A percentile compares a stretch with the other conserved stretches of the same genome.
These are phyloP conservation scores for Raja brachyura DNA, from an alignment of 2,113 vertebrate species.

Conservation along the genomic window DNA sequence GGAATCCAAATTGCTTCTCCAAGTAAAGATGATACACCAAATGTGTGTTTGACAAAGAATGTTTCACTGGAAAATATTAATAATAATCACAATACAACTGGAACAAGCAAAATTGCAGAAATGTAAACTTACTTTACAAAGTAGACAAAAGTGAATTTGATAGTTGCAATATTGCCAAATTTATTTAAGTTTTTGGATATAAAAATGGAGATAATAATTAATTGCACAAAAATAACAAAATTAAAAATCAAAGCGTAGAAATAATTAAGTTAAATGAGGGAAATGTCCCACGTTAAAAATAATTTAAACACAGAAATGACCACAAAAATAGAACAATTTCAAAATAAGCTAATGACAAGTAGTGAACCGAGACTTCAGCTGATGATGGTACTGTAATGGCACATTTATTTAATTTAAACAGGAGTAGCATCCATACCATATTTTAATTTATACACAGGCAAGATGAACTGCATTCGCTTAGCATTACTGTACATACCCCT, in stretches of 20 bases:
- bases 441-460: not conserved
- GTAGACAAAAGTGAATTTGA: not conserved
- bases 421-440: not conserved
- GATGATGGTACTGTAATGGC: not conserved
- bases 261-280: not conserved
- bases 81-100: constrained; percentile 16
- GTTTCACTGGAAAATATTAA: not conserved
- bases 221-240: too few species aligned
- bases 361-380: not conserved
- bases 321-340: not conserved
- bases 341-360: not conserved
- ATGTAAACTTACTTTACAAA: constrained; percentile 4
- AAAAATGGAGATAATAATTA: not conserved
- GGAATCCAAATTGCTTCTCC: too few species aligned
- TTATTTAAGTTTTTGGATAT: not conserved
- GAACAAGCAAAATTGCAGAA: not conserved
- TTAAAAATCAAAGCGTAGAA: not conserved
- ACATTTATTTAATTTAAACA: not conserved
- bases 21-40: not conserved
- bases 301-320: not conserved
- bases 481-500: not conserved
- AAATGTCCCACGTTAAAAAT: not conserved
- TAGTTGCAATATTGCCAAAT: not conserved
- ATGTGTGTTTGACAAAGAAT: not conserved
- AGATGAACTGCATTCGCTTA: not conserved